Percentiles rank a stretch among this genome's conserved stretches.
Evolutionary conservation across 1,140 invertebrate species (phyloP).

Genomic region (Euwallacea fornicatus): DNA sequence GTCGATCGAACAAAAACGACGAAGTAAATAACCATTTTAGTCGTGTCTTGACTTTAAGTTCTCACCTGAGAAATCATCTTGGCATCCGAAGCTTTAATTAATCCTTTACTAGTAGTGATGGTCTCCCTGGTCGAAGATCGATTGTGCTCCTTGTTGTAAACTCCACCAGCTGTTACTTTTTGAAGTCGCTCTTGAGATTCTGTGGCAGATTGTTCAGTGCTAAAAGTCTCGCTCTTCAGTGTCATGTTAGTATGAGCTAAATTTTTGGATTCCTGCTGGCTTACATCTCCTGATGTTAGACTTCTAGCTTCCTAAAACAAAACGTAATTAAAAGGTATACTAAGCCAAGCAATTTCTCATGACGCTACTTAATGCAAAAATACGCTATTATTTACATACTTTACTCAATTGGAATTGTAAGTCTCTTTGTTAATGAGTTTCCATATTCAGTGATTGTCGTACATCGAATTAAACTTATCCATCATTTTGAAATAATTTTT

Average conservation of each 20-base stretch:
- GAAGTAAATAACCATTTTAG: not conserved
- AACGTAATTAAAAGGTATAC: too few relatives aligned
- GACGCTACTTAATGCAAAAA: too few relatives aligned
- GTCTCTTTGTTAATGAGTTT: not conserved
- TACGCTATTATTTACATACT: too few relatives aligned
- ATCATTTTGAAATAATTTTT: too few relatives aligned
- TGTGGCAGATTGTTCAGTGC: constrained; percentile 81
- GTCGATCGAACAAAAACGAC: not conserved
- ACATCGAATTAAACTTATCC: too few relatives aligned
- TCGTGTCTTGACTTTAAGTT: not conserved
- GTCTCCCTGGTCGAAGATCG: constrained; percentile 65
- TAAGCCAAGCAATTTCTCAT: too few relatives aligned
- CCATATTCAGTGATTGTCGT: too few relatives aligned
- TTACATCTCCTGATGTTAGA: constrained; percentile 78
- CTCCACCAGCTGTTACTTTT: constrained; percentile 75
- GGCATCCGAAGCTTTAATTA: constrained; percentile 54
- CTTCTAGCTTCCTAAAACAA: constrained; percentile 71
- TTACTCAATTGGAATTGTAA: not conserved
- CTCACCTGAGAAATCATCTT: constrained; percentile 31
- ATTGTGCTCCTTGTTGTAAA: constrained; percentile 78
- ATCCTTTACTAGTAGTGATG: constrained; percentile 74
- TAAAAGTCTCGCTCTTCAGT: constrained; percentile 82
- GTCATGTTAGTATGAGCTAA: constrained; percentile 73
- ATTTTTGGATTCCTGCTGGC: constrained; percentile 80
- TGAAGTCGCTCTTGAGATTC: constrained; percentile 82